Conservation (phyloP, 53 echinoderm and acorn worm species). For the Astropecten irregularis region DNA sequence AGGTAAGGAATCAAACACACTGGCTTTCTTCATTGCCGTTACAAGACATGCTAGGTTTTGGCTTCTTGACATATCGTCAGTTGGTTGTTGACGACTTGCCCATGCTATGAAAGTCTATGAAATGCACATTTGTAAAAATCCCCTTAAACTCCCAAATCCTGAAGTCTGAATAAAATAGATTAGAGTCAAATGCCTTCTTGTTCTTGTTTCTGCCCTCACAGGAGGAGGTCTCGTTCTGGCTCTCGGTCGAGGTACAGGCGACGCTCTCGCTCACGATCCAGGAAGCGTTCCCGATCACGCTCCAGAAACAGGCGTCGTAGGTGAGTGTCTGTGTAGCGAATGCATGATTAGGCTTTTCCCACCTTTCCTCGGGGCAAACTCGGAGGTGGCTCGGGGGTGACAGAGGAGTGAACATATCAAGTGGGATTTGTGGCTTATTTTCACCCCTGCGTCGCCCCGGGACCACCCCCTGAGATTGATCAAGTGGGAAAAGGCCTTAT, state of each 20-base stretch:
- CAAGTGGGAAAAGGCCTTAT: too few species aligned
- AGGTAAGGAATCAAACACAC: constrained; percentile 31
- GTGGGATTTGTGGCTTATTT: too few species aligned
- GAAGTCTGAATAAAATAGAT: too few species aligned
- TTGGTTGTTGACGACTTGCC: neutral
- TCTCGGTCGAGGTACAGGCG: constrained; percentile 59
- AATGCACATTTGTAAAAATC: too few species aligned
- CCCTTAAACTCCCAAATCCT: too few species aligned
- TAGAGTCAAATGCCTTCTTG: too few species aligned
- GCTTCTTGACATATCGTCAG: neutral
- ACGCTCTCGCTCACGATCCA: constrained; percentile 69
- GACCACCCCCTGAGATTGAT: too few species aligned
- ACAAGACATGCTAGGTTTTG: neutral
- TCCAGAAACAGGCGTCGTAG: constrained; percentile 64
- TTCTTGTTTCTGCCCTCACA: constrained; percentile 23
- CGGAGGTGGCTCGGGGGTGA: too few species aligned
- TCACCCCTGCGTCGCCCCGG: too few species aligned
- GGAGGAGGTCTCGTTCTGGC: constrained; percentile 47
- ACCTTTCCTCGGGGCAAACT: too few species aligned
- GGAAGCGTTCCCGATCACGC: constrained; percentile 35
- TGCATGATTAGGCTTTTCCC: too few species aligned
- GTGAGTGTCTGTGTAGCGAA: constrained; percentile 48
- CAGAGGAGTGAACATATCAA: too few species aligned
- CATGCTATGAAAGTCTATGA: neutral
- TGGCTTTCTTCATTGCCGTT: neutral